Conservation (phyloP, 2,888 invertebrate species). For the Ornithoptera alexandrae region DNA sequence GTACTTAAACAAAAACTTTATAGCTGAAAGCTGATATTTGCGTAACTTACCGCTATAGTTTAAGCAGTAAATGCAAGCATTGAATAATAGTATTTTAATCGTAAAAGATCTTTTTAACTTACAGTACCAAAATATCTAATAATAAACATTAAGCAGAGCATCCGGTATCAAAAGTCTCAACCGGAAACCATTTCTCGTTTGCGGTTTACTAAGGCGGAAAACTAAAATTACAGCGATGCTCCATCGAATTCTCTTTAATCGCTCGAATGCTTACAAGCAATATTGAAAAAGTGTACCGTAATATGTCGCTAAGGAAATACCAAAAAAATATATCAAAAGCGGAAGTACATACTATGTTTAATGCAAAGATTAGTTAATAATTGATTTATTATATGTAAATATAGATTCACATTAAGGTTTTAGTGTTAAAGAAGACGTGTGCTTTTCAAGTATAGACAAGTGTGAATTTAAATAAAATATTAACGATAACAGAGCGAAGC, state of each 20-base stretch:
- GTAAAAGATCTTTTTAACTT: not conserved
- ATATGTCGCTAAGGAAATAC: not conserved
- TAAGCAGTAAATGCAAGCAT: too few relatives aligned
- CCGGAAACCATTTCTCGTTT: slow-evolving; percentile 43
- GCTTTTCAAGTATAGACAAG: not conserved
- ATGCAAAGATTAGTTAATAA: too few relatives aligned
- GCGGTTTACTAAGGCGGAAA: slow-evolving; percentile 68
- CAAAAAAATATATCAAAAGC: too few relatives aligned
- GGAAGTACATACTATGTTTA: too few relatives aligned
- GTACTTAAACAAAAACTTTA: too few relatives aligned
- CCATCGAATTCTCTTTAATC: slow-evolving; percentile 43
- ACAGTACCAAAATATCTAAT: not conserved
- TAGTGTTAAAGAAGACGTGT: not conserved
- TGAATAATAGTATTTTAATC: too few relatives aligned
- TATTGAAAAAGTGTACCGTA: slow-evolving; percentile 1
- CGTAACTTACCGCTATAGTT: too few relatives aligned
- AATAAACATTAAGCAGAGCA: not conserved
- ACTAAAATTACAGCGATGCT: slow-evolving; percentile 73
- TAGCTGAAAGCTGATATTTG: too few relatives aligned
- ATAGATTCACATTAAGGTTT: not conserved
- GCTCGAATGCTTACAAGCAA: slow-evolving; percentile 10
- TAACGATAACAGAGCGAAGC: too few relatives aligned
- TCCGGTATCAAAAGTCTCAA: not conserved
- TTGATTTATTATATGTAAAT: too few relatives aligned
- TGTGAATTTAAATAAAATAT: not conserved